Base-by-base conservation (phyloP, 2,797 vertebrate genomes). In the Cossypha niveicapilla region DNA sequence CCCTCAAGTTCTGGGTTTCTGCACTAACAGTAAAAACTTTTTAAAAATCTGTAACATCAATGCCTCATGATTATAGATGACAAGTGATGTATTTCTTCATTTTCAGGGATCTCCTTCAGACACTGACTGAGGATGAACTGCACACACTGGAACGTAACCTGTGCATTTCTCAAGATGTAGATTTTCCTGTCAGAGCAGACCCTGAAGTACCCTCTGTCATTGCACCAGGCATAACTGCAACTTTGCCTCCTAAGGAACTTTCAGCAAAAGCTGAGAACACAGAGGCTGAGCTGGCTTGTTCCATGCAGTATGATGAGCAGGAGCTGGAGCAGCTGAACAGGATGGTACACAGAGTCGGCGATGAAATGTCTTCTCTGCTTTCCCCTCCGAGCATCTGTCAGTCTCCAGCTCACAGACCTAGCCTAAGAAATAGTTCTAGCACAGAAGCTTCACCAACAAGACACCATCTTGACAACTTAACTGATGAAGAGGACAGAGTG, bases 271-370 rank as follows among this genome's bases (percentile, higher is more conserved):
- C 96, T 96, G 97, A 98, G 86, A 98, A 98, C 54, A 97, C 98
- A 21, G 99, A 99, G 76, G 97, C 98, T 5, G 99, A 99, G 83
- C 98, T 99, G 93, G 99, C 99, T 65, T 99, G 99, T 97, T 99
- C 99, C 75, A 99, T 99, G 99, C 99, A 99, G 97, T 99, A 99
- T 4, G 99, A 99, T 18, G 99, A 99, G 82, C 99, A 99, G 97
- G 99, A 99, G 92, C 97, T 99, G 75, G 99, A 99, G 93, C 98
- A 99, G 97, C 98, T 99, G 90, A 99, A 98, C 93, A 98, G 99
- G 97, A 98, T 99, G 99, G 99, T 99, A 23, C 98, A 99, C 92
- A 98, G 98, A 32, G 99, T 99, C 0, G 99, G 99, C 9, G 99
- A 99, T 16, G 98, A 99, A 95, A 99, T 99, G 99, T 99, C 99